phyloP scores from a whole-genome alignment of 2,113 vertebrate species.

The Alaudala cheleensis region DNA sequence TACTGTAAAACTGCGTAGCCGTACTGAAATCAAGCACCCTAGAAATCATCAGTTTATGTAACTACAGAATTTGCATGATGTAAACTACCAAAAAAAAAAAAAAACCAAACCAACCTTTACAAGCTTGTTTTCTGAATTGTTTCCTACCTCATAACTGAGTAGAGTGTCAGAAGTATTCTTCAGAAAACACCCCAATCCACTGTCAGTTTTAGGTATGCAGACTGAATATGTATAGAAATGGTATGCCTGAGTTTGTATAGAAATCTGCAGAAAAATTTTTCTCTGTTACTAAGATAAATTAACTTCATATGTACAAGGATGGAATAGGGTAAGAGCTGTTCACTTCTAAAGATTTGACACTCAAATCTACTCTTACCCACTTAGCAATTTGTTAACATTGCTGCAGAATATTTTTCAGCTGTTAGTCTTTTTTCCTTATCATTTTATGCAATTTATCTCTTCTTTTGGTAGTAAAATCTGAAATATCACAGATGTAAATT shows the following conservation, averaged over 20 bases:
- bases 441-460: background rate
- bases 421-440: background rate
- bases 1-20: background rate
- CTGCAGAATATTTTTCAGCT: background rate
- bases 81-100: background rate
- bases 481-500: background rate
- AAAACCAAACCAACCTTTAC: background rate
- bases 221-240: no score
- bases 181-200: fast-evolving
- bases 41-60: background rate
- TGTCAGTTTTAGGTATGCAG: background rate
- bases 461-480: background rate
- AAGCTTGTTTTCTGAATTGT: background rate
- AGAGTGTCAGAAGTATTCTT: background rate
- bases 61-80: background rate
- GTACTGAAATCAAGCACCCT: background rate
- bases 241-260: background rate
- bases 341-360: background rate
- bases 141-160: background rate
- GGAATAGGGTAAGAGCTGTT: background rate
- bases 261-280: background rate
- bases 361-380: background rate
- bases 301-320: background rate
- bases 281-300: background rate
- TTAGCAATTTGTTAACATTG: background rate